phyloP scores from a whole-genome alignment of 2,888 invertebrate species.

The Salpingus planirostris region DNA sequence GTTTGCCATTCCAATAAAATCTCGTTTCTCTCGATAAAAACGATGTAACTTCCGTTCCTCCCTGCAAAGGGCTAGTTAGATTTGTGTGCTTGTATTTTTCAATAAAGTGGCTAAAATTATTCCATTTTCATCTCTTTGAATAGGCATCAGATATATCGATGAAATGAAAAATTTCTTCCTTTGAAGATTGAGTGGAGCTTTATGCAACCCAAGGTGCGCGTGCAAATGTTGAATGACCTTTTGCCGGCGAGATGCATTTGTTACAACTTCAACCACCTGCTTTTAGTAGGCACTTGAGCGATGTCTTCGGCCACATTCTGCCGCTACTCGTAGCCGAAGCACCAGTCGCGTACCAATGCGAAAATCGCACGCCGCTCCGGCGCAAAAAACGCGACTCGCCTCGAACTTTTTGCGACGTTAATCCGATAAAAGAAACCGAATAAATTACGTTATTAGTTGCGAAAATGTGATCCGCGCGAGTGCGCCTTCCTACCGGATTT shows the following conservation, averaged over 20 bases:
- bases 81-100: conserved; percentile 11
- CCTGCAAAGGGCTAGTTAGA: no score
- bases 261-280: conserved; percentile 7
- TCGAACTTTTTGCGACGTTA: no score
- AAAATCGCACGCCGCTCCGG: no score
- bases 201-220: conserved; percentile 7
- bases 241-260: conserved; percentile 5
- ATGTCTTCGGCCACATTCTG: no score
- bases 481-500: not conserved
- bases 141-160: not conserved
- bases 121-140: not conserved
- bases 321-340: no score
- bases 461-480: not conserved
- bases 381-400: no score
- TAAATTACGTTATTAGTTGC: not conserved
- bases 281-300: no score
- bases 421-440: no score
- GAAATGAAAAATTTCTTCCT: not conserved
- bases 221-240: conserved; percentile 1
- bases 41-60: no score
- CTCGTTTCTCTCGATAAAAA: no score
- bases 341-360: no score
- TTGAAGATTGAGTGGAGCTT: not conserved
- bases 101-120: conserved; percentile 3
- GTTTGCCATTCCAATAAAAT: no score